Conservation (phyloP, 1,140 invertebrate species). For the Drosophila malerkotliana region DNA sequence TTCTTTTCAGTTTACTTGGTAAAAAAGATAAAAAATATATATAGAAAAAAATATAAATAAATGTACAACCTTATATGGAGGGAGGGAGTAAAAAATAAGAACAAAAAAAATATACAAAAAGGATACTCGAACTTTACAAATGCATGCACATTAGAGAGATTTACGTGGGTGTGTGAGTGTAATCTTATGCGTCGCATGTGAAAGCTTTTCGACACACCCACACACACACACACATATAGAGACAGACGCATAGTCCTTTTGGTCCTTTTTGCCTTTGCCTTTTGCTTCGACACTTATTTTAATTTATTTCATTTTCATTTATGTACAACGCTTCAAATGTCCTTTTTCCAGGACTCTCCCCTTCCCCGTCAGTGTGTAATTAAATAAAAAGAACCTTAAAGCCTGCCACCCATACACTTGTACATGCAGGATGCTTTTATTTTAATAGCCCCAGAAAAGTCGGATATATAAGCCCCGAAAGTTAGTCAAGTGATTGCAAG, state of each 20-base stretch:
- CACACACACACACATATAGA: conserved; percentile 7
- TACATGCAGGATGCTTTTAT: conserved; percentile 48
- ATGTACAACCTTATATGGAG: conserved; percentile 20
- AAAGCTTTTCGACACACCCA: conserved; percentile 42
- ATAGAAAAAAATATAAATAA: conserved; percentile 27
- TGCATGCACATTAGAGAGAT: conserved; percentile 75
- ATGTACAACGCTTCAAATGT: conserved; percentile 67
- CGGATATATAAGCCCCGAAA: background rate
- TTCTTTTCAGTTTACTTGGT: conserved; percentile 65
- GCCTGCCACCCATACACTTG: conserved; percentile 32
- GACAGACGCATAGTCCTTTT: conserved; percentile 46
- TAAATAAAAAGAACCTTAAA: conserved; percentile 69
- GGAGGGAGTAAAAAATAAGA: conserved; percentile 33
- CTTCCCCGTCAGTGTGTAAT: conserved; percentile 52
- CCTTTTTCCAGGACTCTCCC: conserved; percentile 29
- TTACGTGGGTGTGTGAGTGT: conserved; percentile 41
- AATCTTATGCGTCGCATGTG: conserved; percentile 74
- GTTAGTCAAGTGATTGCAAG: background rate
- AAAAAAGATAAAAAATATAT: conserved; percentile 22
- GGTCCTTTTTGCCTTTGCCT: conserved; percentile 63
- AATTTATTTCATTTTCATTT: conserved; percentile 81
- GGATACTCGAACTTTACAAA: conserved; percentile 81
- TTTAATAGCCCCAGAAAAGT: conserved; percentile 55
- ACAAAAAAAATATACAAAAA: conserved; percentile 44
- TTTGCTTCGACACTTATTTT: conserved; percentile 80